Base-by-base conservation (phyloP, 2,113 vertebrate species). In the Asarcornis scutulata region DNA sequence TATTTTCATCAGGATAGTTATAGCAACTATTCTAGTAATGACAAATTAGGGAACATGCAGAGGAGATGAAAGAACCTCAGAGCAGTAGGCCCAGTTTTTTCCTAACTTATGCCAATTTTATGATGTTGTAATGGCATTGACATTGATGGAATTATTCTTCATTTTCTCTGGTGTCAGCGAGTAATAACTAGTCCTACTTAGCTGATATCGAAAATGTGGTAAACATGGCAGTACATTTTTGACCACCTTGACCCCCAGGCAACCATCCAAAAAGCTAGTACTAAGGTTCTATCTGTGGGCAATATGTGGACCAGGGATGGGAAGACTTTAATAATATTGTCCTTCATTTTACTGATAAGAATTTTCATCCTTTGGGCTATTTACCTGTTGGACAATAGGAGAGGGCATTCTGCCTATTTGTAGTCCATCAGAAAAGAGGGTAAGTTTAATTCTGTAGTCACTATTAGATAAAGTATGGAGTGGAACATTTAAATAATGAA, bases 1-100 rank as follows among this genome's bases (percentile, higher is more conserved):
- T 97, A 97, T 96, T 96, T 98, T 97, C 98, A 97, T 96, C 93
- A 96, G 96, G 95, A 96, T 94, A 97, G 95, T 96, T 97, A 98
- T 88, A 96, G 94, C 97, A 97, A 95, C 85, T 97, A 93, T 97
- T 96, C 97, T 81, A 83, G 92, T 97, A 96, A 98, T 97, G 97
- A 97, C 92, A 97, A 97, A 96, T 97, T 97, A 96, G 93, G 81
- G 92, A 98, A 91, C 88, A 96, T 79, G 75, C 86, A 96, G 76
- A 97, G 97, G 96, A 97, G 95, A 96, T 94, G 95, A 97, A 96
- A 97, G 95, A 96, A 93, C 58, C 91, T 98, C 91, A 73, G 59
- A 71, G 86, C 52, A 84, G 69, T 84, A 88, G 86, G 82, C 89
- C 93, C 59, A 91, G 79, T 52, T 95, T 85, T 89, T 81, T 34